These are phyloP conservation scores for Pteronura brasiliensis DNA, from an alignment of 2,113 vertebrate genomes.

Conservation along the genomic window DNA sequence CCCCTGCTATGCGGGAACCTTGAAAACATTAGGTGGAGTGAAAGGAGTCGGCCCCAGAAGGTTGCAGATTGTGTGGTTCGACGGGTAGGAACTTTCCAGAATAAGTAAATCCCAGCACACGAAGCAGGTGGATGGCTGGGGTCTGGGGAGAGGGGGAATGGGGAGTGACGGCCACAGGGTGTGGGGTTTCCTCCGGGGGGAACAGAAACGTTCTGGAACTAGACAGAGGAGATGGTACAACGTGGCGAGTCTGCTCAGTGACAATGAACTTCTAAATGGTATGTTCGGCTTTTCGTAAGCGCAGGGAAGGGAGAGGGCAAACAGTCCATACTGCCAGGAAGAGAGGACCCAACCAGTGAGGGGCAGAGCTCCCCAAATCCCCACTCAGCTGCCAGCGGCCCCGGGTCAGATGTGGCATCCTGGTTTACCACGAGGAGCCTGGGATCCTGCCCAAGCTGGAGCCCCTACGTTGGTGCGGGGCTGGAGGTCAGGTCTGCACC, in stretches of 20 bases:
- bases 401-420: rapidly evolving
- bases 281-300: not conserved
- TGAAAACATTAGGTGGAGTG: rapidly evolving
- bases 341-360: rapidly evolving
- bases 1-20: rapidly evolving
- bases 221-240: not conserved
- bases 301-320: rapidly evolving
- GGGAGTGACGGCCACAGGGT: rapidly evolving
- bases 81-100: rapidly evolving
- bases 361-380: rapidly evolving
- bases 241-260: rapidly evolving
- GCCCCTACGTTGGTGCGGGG: not conserved
- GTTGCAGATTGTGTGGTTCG: too few relatives aligned
- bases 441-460: not conserved
- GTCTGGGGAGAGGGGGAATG: rapidly evolving
- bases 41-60: not conserved
- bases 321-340: rapidly evolving
- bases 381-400: not conserved
- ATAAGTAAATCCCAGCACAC: not conserved
- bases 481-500: not conserved
- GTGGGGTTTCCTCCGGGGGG: not conserved
- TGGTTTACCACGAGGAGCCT: not conserved
- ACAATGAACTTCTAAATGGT: not conserved
- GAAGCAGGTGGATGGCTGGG: not conserved
- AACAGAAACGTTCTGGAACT: not conserved